Conservation (phyloP, 2,113 vertebrate genomes). For the Todiramphus chloris region DNA sequence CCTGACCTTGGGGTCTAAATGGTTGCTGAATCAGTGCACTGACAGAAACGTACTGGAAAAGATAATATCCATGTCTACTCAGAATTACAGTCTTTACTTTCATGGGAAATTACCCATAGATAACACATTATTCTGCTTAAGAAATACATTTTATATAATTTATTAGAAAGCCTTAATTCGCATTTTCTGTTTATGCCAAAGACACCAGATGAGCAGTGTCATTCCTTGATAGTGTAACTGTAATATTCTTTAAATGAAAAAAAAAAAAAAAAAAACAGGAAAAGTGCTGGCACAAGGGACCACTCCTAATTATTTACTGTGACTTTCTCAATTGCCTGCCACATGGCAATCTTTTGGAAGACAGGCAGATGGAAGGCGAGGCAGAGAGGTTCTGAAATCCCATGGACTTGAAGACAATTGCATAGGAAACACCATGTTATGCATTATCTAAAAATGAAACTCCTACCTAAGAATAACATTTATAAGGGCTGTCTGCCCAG, state of each 20-base stretch:
- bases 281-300: not conserved
- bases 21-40: constrained; percentile 50
- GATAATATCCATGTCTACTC: constrained; percentile 39
- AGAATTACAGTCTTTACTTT: constrained; percentile 33
- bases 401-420: not conserved
- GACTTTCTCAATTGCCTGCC: not conserved
- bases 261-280: not conserved
- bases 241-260: not conserved
- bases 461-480: not conserved
- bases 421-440: not conserved
- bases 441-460: not conserved
- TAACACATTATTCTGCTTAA: constrained; percentile 31
- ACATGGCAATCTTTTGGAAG: not conserved
- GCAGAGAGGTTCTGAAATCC: not conserved
- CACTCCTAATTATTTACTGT: not conserved
- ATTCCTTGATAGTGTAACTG: not conserved
- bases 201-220: not conserved
- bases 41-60: constrained; percentile 47
- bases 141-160: constrained; percentile 23
- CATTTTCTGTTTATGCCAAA: not conserved
- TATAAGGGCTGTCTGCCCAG: not conserved
- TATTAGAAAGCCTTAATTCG: constrained; percentile 22
- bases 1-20: constrained; percentile 41
- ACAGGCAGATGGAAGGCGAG: accelerated
- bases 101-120: constrained; percentile 35